phyloP scores from a whole-genome alignment of 2,888 invertebrate genomes.

The Neoascia interrupta region DNA sequence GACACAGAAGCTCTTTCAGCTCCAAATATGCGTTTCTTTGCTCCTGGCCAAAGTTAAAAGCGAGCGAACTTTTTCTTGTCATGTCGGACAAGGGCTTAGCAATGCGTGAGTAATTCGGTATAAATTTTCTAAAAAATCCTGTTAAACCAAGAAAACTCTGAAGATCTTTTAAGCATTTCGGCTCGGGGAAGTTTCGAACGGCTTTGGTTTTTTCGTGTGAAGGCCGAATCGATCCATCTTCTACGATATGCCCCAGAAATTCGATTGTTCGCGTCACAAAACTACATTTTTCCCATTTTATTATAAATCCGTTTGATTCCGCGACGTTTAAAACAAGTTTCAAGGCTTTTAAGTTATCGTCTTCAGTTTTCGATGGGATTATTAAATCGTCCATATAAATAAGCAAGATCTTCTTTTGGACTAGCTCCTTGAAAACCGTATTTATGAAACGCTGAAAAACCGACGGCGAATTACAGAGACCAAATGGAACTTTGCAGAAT shows the following conservation, averaged over 20 bases:
- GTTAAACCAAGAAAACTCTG: conserved; percentile 28
- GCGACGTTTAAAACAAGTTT: background rate
- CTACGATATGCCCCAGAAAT: conserved; percentile 27
- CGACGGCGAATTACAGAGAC: conserved; percentile 74
- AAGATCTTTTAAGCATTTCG: conserved; percentile 12
- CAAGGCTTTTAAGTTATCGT: conserved; percentile 41
- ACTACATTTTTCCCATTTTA: conserved; percentile 9
- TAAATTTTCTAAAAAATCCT: conserved; percentile 13
- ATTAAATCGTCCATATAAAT: background rate
- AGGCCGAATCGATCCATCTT: background rate
- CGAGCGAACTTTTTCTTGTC: background rate
- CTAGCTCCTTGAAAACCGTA: background rate
- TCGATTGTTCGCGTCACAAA: background rate
- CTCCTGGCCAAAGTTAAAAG: conserved; percentile 29
- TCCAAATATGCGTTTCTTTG: conserved; percentile 66
- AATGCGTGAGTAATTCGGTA: background rate
- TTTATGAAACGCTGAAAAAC: conserved; percentile 72
- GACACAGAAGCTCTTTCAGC: conserved; percentile 11
- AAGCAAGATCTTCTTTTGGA: background rate
- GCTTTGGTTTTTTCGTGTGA: conserved; percentile 22
- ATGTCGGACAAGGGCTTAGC: conserved; percentile 2
- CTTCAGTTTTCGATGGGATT: background rate
- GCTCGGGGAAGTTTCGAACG: conserved; percentile 24
- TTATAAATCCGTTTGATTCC: background rate
- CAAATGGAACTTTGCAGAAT: conserved; percentile 76